These are phyloP conservation scores for Dolomedes plantarius DNA, from an alignment of 2,888 invertebrate species.

Conservation along the genomic window DNA sequence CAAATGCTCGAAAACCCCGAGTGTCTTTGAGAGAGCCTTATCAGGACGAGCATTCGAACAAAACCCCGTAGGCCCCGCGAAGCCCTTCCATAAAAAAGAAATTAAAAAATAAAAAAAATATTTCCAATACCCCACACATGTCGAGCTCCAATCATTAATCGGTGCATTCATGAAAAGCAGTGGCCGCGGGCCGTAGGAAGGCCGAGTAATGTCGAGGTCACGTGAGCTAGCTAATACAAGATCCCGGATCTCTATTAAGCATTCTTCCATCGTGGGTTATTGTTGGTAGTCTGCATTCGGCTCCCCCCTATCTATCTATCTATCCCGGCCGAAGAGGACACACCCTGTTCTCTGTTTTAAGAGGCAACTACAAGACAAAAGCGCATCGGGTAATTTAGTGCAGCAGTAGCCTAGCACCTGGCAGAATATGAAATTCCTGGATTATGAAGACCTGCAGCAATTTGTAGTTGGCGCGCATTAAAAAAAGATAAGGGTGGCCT, in stretches of 20 bases:
- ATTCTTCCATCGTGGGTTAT: conserved; percentile 65
- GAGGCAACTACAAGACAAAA: conserved; percentile 66
- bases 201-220: conserved; percentile 71
- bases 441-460: conserved; percentile 60
- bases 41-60: background rate
- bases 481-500: conserved; percentile 47
- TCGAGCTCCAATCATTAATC: conserved; percentile 67
- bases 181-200: conserved; percentile 59
- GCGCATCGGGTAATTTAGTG: conserved; percentile 60
- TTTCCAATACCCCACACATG: conserved; percentile 60
- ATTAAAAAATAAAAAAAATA: conserved; percentile 19
- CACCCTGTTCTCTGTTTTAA: conserved; percentile 69
- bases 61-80: conserved; percentile 22
- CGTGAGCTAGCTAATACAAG: conserved; percentile 66
- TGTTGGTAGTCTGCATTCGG: conserved; percentile 57
- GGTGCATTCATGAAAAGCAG: conserved; percentile 62
- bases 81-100: conserved; percentile 20
- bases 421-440: conserved; percentile 63
- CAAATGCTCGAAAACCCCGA: background rate
- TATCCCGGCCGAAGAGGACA: conserved; percentile 38
- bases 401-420: conserved; percentile 66
- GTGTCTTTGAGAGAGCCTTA: background rate
- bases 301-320: conserved; percentile 47
- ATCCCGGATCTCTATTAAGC: conserved; percentile 70
- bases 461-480: conserved; percentile 54